These are phyloP conservation scores for Eledone cirrhosa DNA, from an alignment of 2,888 invertebrate genomes.

Conservation along the genomic window DNA sequence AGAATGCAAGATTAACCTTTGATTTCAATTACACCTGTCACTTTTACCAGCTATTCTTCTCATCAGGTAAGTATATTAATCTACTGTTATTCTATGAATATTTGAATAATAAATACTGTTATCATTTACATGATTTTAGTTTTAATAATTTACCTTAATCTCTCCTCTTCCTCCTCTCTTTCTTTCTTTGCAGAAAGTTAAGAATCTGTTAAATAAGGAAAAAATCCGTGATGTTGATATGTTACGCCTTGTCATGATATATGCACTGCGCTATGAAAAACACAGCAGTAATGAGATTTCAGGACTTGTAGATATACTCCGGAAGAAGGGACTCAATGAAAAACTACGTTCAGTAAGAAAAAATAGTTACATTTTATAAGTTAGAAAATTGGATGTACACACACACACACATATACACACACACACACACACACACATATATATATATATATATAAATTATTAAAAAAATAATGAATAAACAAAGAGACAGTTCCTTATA, in stretches of 20 bases:
- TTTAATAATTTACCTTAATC: no score
- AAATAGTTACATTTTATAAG: neutral
- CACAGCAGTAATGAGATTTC: conserved; percentile 83
- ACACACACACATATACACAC: neutral
- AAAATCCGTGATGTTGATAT: conserved; percentile 82
- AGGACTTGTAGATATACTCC: conserved; percentile 79
- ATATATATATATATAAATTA: no score
- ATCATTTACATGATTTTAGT: no score
- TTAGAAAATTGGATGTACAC: neutral
- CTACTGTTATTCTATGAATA: no score
- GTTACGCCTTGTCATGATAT: conserved; percentile 87
- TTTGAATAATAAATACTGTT: no score
- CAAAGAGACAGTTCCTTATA: no score
- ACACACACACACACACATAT: neutral
- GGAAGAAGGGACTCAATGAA: conserved; percentile 78
- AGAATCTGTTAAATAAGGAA: conserved; percentile 79
- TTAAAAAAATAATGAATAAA: no score
- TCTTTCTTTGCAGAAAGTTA: conserved; percentile 74
- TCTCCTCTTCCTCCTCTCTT: neutral
- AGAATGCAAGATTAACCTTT: no score
- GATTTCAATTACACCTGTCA: no score
- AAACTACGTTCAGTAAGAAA: conserved; percentile 64
- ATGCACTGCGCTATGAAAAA: conserved; percentile 91
- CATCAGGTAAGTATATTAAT: no score
- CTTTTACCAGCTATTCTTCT: no score